These are phyloP conservation scores for Bombus cullumanus DNA, from an alignment of 1,140 invertebrate species.

Conservation along the genomic window DNA sequence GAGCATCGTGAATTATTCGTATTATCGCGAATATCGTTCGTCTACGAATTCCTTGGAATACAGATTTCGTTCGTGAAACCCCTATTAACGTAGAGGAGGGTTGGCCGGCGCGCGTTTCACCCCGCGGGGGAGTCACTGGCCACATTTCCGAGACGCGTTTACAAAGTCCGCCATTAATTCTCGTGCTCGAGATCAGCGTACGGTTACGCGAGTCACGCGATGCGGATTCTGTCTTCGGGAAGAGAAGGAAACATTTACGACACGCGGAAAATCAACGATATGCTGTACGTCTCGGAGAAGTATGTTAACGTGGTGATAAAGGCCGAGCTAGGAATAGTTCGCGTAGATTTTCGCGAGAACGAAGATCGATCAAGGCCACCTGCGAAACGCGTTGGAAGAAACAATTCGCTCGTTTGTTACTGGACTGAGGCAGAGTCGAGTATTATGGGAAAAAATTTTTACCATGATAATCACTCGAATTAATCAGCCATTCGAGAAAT, in stretches of 20 bases:
- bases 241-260: conserved; percentile 42
- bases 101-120: background rate
- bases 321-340: background rate
- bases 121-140: conserved; percentile 38
- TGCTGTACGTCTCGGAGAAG: conserved; percentile 17
- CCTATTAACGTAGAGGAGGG: background rate
- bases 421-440: too few species aligned
- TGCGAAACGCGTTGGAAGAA: too few species aligned
- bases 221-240: conserved; percentile 29
- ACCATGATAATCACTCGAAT: too few species aligned
- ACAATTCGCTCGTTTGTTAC: background rate
- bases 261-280: conserved; percentile 53
- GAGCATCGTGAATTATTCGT: too few species aligned
- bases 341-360: background rate
- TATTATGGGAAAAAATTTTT: too few species aligned
- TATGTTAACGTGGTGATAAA: conserved; percentile 42
- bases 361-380: background rate
- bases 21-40: too few species aligned
- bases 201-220: conserved; percentile 58
- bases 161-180: conserved; percentile 50
- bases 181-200: conserved; percentile 35
- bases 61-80: background rate
- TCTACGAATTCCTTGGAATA: background rate
- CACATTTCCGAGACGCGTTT: conserved; percentile 58
- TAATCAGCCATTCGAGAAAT: too few species aligned